Percentiles rank a stretch among this genome's conserved stretches.
Conservation (phyloP, 1,140 invertebrate species). For the Polyergus mexicanus region DNA sequence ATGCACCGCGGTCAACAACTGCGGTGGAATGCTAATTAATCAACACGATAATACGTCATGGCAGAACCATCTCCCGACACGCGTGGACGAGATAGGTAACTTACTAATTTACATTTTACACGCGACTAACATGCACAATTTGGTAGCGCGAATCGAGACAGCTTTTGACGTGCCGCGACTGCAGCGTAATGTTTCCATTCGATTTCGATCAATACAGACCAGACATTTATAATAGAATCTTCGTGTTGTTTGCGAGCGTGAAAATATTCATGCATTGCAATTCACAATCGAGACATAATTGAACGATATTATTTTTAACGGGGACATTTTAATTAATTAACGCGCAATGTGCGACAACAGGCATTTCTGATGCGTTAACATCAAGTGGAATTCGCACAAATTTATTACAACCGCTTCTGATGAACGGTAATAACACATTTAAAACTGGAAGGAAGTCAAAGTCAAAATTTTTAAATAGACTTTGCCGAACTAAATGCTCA, state of each 20-base stretch:
- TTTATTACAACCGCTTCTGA: constrained; percentile 32
- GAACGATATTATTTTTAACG: constrained; percentile 55
- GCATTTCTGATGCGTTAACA: background rate
- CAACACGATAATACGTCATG: constrained; percentile 64
- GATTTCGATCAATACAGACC: constrained; percentile 21
- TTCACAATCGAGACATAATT: constrained; percentile 3
- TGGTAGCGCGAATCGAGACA: constrained; percentile 41
- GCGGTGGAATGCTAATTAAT: constrained; percentile 56
- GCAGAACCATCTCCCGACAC: constrained; percentile 54
- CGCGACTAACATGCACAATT: constrained; percentile 53
- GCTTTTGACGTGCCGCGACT: constrained; percentile 49
- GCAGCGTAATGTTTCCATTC: constrained; percentile 22
- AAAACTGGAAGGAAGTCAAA: background rate
- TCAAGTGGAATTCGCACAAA: constrained; percentile 27
- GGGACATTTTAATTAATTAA: constrained; percentile 41
- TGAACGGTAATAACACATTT: constrained; percentile 1
- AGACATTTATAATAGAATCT: constrained; percentile 51
- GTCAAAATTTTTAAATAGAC: constrained; percentile 4
- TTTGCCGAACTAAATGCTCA: background rate
- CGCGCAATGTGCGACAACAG: background rate
- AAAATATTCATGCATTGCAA: constrained; percentile 24
- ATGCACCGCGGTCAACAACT: constrained; percentile 29
- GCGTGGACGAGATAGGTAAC: constrained; percentile 60
- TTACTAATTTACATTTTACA: constrained; percentile 64
- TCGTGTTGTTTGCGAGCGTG: constrained; percentile 31